Percentiles rank a stretch among this genome's conserved stretches.
phyloP scores from a whole-genome alignment of 92 coral and sea anemone genomes.

The Porites divaricata region DNA sequence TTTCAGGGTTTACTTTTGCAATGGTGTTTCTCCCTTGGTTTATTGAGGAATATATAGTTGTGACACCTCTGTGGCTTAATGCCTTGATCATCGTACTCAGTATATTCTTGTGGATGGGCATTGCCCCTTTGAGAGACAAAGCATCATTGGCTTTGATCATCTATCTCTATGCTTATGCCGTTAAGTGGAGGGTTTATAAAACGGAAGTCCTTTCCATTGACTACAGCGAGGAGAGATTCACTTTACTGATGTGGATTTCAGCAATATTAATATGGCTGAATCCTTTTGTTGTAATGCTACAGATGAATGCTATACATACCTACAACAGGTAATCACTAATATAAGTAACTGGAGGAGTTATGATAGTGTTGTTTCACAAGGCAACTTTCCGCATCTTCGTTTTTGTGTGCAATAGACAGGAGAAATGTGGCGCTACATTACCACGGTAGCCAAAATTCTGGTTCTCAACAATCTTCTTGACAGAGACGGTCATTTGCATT shows the following conservation, averaged over 20 bases:
- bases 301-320: conserved; percentile 62
- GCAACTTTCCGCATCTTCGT: no score
- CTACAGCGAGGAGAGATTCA: conserved; percentile 38
- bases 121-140: conserved; percentile 81
- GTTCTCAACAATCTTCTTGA: no score
- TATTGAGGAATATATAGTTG: conserved; percentile 71
- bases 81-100: conserved; percentile 50
- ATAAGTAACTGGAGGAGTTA: no score
- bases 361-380: no score
- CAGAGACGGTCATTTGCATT: no score
- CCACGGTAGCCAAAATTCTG: no score
- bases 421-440: no score
- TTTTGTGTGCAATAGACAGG: no score
- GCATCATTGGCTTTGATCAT: conserved; percentile 74
- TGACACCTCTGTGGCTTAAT: conserved; percentile 65
- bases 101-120: conserved; percentile 73
- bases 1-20: conserved; percentile 60
- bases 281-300: conserved; percentile 68
- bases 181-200: conserved; percentile 86
- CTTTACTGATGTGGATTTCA: conserved; percentile 57
- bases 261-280: conserved; percentile 75
- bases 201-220: conserved; percentile 57
- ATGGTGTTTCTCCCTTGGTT: conserved; percentile 85
- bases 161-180: conserved; percentile 78
- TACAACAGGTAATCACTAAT: conserved; percentile 58